Base-by-base conservation (phyloP, 2,113 vertebrate species). In the Oncorhynchus tshawytscha region DNA sequence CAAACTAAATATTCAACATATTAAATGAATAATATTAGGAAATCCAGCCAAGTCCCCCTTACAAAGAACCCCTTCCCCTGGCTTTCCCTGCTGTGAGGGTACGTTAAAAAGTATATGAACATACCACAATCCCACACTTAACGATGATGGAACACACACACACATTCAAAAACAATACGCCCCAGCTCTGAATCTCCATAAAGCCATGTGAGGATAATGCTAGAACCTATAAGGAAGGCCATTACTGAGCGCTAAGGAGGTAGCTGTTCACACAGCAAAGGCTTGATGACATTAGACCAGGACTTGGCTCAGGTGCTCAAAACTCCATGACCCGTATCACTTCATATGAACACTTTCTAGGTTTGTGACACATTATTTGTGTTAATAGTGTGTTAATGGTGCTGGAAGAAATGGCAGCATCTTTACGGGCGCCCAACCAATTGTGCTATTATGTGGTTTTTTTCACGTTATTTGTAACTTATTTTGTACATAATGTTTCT, bases 171-270 rank as follows among this genome's bases (percentile, higher is more conserved):
- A 77, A 64, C 72, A 81, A 78, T 59, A 20, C 78, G 68, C 16
- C 24, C 70, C 59, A 78, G 73, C 57, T 49, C 64, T 22, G 72
- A 62, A 81, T 82, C 80, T 80, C 75, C 34, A 82, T 83, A 83
- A 84, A 81, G 62, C 45, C 72, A 82, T 71, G 27, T 49, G 71
- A 78, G 64, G 82, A 78, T 86, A 82, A 81, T 65, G 75, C 72
- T 81, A 45, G n/a, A 49, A 69, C 57, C 75, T 81, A 82, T 85
- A 81, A 84, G 66, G 78, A 29, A 74, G 75, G 74, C 76, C 78
- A 83, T 85, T 80, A 87, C 25, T 57, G 57, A 45, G 39, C 9
- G 39, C 39, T 11, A 45, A 45, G 39, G 2, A 45, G 2, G 9
- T 11, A 3, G 8, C 39, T 45, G 2, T 45, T 45, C 39, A 11